phyloP scores from a whole-genome alignment of 2,888 invertebrate species.

The Blomia tropicalis region DNA sequence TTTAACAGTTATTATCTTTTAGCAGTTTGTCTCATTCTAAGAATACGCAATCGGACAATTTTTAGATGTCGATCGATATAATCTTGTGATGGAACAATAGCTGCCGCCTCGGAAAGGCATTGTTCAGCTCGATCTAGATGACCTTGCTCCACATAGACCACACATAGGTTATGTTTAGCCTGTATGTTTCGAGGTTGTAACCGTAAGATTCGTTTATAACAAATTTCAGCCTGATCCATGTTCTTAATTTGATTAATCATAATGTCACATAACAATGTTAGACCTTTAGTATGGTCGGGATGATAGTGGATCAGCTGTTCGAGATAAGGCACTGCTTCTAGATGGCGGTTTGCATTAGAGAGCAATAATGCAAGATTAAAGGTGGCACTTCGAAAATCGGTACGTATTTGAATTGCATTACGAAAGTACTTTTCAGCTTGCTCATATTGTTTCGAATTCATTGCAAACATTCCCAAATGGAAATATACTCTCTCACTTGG shows the following conservation, averaged over 20 bases:
- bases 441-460: constrained; percentile 77
- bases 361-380: constrained; percentile 80
- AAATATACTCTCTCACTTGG: constrained; percentile 67
- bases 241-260: constrained; percentile 90
- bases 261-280: constrained; percentile 82
- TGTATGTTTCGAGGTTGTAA: constrained; percentile 79
- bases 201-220: constrained; percentile 70
- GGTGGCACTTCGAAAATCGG: constrained; percentile 76
- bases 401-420: constrained; percentile 57
- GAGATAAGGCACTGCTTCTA: constrained; percentile 79
- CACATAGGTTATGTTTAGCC: constrained; percentile 86
- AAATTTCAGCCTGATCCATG: constrained; percentile 81
- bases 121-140: constrained; percentile 64
- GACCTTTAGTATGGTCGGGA: constrained; percentile 81
- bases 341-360: constrained; percentile 68
- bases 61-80: constrained; percentile 76
- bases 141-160: constrained; percentile 81
- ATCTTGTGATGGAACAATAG: constrained; percentile 68
- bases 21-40: background rate
- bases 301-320: constrained; percentile 65
- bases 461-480: constrained; percentile 86
- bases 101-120: constrained; percentile 56
- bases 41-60: constrained; percentile 61
- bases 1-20: too few species aligned
- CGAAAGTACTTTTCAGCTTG: constrained; percentile 82